Evolutionary conservation across 2,113 vertebrate genomes (phyloP), one percentile per base, ranked within the genome.

Genomic region (Lycaon pictus): DNA sequence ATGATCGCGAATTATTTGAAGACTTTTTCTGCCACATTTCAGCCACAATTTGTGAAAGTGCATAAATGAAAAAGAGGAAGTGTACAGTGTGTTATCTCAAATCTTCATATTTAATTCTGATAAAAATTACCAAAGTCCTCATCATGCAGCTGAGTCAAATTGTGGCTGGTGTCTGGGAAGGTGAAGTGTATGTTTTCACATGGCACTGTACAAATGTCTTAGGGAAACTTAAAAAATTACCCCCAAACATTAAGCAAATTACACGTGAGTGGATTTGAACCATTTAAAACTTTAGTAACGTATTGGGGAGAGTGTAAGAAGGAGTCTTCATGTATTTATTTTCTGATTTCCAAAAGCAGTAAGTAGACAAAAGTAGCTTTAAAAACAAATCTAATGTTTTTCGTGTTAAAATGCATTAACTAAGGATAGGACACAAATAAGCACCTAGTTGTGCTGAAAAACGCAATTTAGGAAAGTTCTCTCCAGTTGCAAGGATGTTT

Each of bases 391-490:
- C 77, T 88, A 19, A 51, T 27, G 15, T 62, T 95, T 77, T 87
- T 19, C 90, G 22, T 90, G 13, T 79, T 84, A 67, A 84, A 51
- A 79, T 87, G 27, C 62, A 71, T 96, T 96, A 89, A 90, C 56
- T 91, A 69, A 69, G 25, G 12, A 15, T 43, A 81, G 17, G 27
- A 60, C 19, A 80, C 55, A 94, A 63, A 58, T 63, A 90, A 63
- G 93, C 43, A 92, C 85, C 69, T 88, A 92, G 92, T 71, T 88
- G 58, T 97, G 71, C 90, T 92, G 72, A 88, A 96, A 96, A 97
- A 97, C 86, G 27, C 72, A 92, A 56, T 76, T 92, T 92, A 84
- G 58, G 80, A 56, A 86, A 89, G 62, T 51, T 90, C 62, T 67
- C 79, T 27, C 32, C 37, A 9, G n/a, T 84, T 86, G 53, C 15